These are phyloP conservation scores for Halcyon leucocephala DNA, from an alignment of 2,797 vertebrate species.

Conservation along the genomic window DNA sequence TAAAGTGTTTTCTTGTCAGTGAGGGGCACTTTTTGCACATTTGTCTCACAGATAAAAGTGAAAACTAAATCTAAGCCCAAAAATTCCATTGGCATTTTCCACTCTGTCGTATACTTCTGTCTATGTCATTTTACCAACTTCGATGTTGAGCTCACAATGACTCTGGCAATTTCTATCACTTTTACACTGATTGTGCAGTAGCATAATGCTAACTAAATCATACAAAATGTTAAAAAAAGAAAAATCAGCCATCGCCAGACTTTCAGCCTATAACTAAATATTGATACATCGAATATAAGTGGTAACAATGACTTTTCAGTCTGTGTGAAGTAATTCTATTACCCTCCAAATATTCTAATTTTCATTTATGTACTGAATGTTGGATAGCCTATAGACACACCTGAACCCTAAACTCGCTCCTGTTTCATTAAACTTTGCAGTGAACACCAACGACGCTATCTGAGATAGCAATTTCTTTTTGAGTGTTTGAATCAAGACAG, in stretches of 20 bases:
- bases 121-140: background rate
- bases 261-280: constrained; percentile 48
- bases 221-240: background rate
- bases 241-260: background rate
- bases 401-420: constrained; percentile 64
- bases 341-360: constrained; percentile 55
- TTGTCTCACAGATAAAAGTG: background rate
- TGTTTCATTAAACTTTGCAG: constrained; percentile 74
- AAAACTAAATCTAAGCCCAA: background rate
- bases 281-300: constrained; percentile 58
- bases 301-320: constrained; percentile 70
- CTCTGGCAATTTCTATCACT: background rate
- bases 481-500: background rate
- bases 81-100: background rate
- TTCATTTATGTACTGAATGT: constrained; percentile 54
- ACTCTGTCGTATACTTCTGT: background rate
- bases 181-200: background rate
- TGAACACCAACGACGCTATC: constrained; percentile 17
- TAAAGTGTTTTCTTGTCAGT: background rate
- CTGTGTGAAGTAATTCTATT: constrained; percentile 74
- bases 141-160: background rate
- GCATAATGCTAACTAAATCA: background rate
- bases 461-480: constrained; percentile 26
- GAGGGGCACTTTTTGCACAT: background rate
- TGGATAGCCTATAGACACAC: background rate